These are phyloP conservation scores for Aegithalos caudatus DNA, from an alignment of 2,113 vertebrate genomes.

Conservation along the genomic window DNA sequence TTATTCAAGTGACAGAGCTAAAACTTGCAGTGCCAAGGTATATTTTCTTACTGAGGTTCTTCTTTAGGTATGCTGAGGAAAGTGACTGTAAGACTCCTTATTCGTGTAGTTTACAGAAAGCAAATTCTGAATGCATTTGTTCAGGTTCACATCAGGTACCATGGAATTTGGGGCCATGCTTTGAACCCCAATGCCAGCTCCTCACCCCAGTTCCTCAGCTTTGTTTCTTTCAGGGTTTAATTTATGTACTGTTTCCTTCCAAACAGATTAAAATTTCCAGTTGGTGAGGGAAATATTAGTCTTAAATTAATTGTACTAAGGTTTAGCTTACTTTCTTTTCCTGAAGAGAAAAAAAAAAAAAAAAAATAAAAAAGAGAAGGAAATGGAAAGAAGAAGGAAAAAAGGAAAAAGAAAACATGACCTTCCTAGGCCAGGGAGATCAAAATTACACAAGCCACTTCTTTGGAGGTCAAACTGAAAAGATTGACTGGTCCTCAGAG, in stretches of 20 bases:
- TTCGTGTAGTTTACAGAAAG: background rate
- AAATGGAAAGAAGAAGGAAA: background rate
- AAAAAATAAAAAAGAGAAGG: background rate
- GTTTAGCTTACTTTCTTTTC: background rate
- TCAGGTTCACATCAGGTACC: background rate
- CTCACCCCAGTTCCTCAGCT: background rate
- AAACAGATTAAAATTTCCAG: background rate
- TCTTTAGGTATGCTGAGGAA: background rate
- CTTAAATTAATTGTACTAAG: background rate
- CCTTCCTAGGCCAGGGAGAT: background rate
- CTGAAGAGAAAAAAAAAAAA: background rate
- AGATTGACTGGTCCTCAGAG: conserved; percentile 31
- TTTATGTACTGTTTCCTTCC: background rate
- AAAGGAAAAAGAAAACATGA: background rate
- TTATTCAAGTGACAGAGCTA: background rate
- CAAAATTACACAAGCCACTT: conserved; percentile 14
- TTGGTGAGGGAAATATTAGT: background rate
- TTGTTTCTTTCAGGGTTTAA: background rate
- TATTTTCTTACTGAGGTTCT: background rate
- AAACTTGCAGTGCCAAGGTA: background rate
- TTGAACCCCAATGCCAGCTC: background rate
- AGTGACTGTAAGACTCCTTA: background rate
- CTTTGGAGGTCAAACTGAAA: conserved; percentile 45
- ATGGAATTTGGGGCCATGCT: background rate
- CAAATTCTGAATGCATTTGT: background rate